A percentile compares a stretch with the other conserved stretches of the same genome.
Conservation (phyloP, 2,113 vertebrate species). For the Gymnobelideus leadbeateri region DNA sequence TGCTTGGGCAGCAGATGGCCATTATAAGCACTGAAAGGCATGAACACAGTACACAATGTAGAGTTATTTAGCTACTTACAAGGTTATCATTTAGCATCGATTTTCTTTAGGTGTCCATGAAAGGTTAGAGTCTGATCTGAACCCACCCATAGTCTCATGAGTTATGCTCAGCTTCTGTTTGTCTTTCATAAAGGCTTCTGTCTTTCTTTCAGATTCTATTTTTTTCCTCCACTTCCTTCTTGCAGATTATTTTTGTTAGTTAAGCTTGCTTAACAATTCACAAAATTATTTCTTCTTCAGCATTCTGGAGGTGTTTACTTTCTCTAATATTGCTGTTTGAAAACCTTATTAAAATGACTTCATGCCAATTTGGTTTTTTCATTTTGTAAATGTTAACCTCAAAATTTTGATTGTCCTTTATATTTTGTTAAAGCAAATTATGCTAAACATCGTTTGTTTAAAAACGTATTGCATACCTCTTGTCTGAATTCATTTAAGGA, state of each 20-base stretch:
- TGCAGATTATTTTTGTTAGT: constrained; percentile 38
- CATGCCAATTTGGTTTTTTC: background rate
- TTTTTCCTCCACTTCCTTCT: constrained; percentile 56
- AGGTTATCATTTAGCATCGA: background rate
- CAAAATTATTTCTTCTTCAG: background rate
- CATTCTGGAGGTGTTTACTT: constrained; percentile 19
- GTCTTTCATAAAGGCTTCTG: background rate
- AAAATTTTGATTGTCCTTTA: background rate
- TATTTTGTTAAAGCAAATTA: background rate
- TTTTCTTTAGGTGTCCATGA: constrained; percentile 38
- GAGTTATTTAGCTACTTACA: background rate
- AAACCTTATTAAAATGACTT: constrained; percentile 6
- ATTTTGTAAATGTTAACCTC: background rate
- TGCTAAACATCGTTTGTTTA: background rate
- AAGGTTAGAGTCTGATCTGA: constrained; percentile 44
- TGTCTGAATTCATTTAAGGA: background rate
- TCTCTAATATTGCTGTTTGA: constrained; percentile 34
- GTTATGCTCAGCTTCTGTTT: background rate
- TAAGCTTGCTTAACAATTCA: constrained; percentile 54
- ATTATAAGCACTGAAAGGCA: background rate
- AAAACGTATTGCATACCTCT: background rate
- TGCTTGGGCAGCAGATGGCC: constrained; percentile 8
- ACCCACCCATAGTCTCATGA: background rate
- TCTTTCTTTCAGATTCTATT: constrained; percentile 35
- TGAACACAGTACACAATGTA: rapidly evolving